Base-by-base conservation (phyloP, 2,113 vertebrate species). In the Anhinga anhinga region DNA sequence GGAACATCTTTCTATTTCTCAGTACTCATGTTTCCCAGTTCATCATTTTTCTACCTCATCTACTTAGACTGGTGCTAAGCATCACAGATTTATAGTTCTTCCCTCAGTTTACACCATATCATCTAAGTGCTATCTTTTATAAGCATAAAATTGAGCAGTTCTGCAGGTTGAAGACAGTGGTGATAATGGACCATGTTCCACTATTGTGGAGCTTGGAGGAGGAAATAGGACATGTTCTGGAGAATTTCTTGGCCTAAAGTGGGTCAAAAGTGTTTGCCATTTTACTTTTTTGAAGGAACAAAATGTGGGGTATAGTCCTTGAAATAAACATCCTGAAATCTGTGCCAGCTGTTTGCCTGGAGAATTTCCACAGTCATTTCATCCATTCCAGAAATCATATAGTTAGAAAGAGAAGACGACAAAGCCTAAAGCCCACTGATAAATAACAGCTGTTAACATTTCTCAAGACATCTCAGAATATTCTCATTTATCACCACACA, bases 231-330 rank as follows among this genome's bases (percentile, higher is more conserved):
- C 8, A 94, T 73, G 11, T 50, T 79, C 22, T 88, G 36, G 19
- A 78, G 3, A 62, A 70, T 73, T 83, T 86, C 15, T 74, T 63
- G 12, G 32, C 2, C 38, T 73, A 36, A 62, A 58, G 3, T n/a
- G 14, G 1, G 13, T 76, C 9, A 40, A 45, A 73, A 80, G 4
- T 47, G 8, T 34, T 82, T 2, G 1, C 4, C 1, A 4, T 30
- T 65, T 76, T 30, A 10, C 21, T 44, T 62, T 86, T 65, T 55
- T 26, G 17, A 30, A 40, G 20, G 15, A 49, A 59, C 3, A 49
- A 40, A 81, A 71, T 53, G 13, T 8, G 66, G 8, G 11, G 23
- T 69, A 23, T 7, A 65, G 9, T 32, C 17, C 27, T 73, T 20
- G 1, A 73, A 73, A 67, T 32, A 90, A 96, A 45, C 18, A 63